A percentile compares a stretch with the other conserved stretches of the same genome.
phyloP scores from a whole-genome alignment of 1,140 invertebrate genomes.

The Aphelenchoides fujianensis region DNA sequence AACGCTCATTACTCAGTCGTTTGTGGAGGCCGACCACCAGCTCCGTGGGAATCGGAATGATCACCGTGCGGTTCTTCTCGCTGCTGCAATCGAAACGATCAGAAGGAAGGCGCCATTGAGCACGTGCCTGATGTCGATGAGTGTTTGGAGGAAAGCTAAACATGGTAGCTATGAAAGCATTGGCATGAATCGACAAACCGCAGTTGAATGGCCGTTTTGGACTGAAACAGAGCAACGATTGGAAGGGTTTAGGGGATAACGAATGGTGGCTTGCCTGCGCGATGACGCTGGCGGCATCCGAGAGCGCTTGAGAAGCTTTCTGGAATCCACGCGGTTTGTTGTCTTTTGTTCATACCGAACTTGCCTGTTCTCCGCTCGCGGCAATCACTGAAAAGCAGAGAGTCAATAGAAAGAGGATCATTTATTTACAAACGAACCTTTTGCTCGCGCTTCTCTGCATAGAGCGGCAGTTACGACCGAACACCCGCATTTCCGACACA shows the following conservation, averaged over 20 bases:
- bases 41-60: conserved; percentile 63
- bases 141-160: conserved; percentile 64
- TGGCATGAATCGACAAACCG: no score
- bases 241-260: no score
- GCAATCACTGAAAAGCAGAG: conserved; percentile 63
- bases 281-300: conserved; percentile 82
- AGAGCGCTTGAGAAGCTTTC: conserved; percentile 77
- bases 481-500: background rate
- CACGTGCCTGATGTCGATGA: conserved; percentile 63
- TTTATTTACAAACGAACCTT: background rate
- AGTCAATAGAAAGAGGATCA: background rate
- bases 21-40: conserved; percentile 26
- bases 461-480: background rate
- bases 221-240: no score
- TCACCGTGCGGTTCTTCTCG: conserved; percentile 64
- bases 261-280: conserved; percentile 66
- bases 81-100: no score
- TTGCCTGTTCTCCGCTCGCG: conserved; percentile 75
- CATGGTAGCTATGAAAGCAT: no score
- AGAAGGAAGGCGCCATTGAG: no score
- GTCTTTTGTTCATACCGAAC: no score
- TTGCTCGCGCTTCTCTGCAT: background rate
- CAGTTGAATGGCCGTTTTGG: conserved; percentile 63
- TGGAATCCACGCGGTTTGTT: no score
- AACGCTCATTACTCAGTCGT: background rate